Base-by-base conservation (phyloP, 2,888 invertebrate species). In the Drosophila nigricruria region DNA sequence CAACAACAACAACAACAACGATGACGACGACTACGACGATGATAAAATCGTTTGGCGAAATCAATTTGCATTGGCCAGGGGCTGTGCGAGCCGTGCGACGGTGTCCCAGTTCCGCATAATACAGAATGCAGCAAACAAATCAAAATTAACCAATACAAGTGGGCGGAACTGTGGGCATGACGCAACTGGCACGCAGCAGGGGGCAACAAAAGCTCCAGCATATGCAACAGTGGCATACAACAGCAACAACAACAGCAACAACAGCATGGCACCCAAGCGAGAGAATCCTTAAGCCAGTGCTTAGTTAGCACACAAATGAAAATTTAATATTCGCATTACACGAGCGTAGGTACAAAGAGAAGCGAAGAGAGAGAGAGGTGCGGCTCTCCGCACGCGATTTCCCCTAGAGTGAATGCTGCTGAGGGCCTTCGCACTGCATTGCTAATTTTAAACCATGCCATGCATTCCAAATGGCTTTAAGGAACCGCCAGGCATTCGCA, bases 71-170 rank as follows among this genome's bases (percentile, higher is more conserved):
- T 71, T 68, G 62, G 62, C 61, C 61, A 58, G 57, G 34, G 59
- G 64, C 34, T 27, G 14, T 8, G 38, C 32, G 27, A 27, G 47
- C 47, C 36, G 50, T 42, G 27, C n/a, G 50, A 4, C 12, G n/a
- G 10, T 38, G 36, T 36, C 6, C 20, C 40, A 40, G 43, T 54
- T 38, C 18, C 36, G 20, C 47, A 54, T 66, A 71, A 80, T 80
- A 59, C 70, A 57, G 70, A 89, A 73, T 77, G 77, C 82, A 79
- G 81, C 76, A 79, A 79, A 88, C 83, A 88, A 89, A 89, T 87
- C 84, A 87, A 81, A 77, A 89, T 88, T 82, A 88, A 78, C 88
- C 81, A 82, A 85, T 60, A 78, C 65, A 80, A 76, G 79, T 66
- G 52, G 52, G 45, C 40, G n/a, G 34, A 40, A 38, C 34, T 23